Conservation (phyloP, 2,888 invertebrate genomes). For the Macaria liturata region DNA sequence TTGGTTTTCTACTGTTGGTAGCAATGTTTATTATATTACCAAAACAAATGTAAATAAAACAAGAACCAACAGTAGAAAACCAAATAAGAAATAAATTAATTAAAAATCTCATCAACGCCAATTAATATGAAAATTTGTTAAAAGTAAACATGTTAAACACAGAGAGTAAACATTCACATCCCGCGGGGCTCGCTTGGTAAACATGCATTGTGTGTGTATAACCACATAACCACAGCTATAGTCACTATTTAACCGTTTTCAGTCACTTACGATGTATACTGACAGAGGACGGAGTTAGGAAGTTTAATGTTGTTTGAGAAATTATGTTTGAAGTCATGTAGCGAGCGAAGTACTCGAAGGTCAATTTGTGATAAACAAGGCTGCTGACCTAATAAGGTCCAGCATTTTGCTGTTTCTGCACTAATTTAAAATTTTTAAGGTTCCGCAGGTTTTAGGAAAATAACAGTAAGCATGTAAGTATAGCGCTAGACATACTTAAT, state of each 20-base stretch:
- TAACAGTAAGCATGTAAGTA: too few species aligned
- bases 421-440: too few species aligned
- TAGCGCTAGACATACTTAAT: too few species aligned
- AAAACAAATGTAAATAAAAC: slow-evolving; percentile 1
- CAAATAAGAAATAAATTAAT: slow-evolving; percentile 24
- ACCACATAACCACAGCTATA: slow-evolving; percentile 17
- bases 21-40: too few species aligned
- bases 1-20: too few species aligned
- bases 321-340: slow-evolving; percentile 19
- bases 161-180: slow-evolving; percentile 44
- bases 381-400: slow-evolving; percentile 20
- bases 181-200: slow-evolving; percentile 38
- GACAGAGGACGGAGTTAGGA: slow-evolving; percentile 28
- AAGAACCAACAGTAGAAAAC: slow-evolving; percentile 1
- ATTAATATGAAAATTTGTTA: slow-evolving; percentile 33
- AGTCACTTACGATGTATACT: slow-evolving; percentile 32
- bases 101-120: slow-evolving; percentile 24
- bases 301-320: slow-evolving; percentile 25
- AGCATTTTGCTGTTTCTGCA: not conserved
- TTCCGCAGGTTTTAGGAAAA: too few species aligned
- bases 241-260: slow-evolving; percentile 27
- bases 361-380: slow-evolving; percentile 8
- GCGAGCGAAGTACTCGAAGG: slow-evolving; percentile 8
- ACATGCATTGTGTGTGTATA: slow-evolving; percentile 42
- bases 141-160: slow-evolving; percentile 43